These are phyloP conservation scores for Dione juno DNA, from an alignment of 2,888 invertebrate species.

Conservation along the genomic window DNA sequence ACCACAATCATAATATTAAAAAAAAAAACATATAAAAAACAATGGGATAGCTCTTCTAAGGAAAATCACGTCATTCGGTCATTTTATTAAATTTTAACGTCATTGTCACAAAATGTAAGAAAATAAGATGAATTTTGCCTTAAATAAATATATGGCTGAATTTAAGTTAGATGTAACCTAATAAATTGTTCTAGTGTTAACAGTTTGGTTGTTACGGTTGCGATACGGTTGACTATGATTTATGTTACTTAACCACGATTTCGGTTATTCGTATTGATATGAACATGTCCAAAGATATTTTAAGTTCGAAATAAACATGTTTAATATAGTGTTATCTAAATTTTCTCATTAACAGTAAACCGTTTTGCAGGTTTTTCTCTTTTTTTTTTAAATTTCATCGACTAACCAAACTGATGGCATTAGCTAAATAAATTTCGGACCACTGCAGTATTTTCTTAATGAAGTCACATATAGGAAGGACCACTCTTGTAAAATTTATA, in stretches of 20 bases:
- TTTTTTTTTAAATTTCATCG: neutral
- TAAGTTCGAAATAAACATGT: neutral
- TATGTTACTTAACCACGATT: neutral
- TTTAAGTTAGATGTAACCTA: conserved; percentile 26
- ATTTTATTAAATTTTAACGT: neutral
- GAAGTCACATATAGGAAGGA: conserved; percentile 71
- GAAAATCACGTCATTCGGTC: conserved; percentile 4
- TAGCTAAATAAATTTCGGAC: conserved; percentile 63
- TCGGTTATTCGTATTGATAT: neutral
- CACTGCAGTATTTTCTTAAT: conserved; percentile 74
- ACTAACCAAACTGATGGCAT: neutral
- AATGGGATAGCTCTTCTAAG: conserved; percentile 72
- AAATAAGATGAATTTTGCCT: conserved; percentile 16
- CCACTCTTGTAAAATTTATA: conserved; percentile 60
- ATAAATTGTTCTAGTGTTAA: neutral
- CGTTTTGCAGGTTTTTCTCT: no score
- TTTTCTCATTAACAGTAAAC: no score
- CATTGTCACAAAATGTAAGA: neutral
- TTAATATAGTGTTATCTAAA: neutral
- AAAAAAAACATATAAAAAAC: conserved; percentile 50
- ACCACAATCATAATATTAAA: conserved; percentile 70
- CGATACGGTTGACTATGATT: neutral
- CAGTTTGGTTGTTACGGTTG: conserved; percentile 27
- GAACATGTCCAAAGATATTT: neutral
- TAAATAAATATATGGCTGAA: conserved; percentile 17